A percentile compares a stretch with the other conserved stretches of the same genome.
phyloP scores from a whole-genome alignment of 2,888 invertebrate species.

The Hemithea aestivaria region DNA sequence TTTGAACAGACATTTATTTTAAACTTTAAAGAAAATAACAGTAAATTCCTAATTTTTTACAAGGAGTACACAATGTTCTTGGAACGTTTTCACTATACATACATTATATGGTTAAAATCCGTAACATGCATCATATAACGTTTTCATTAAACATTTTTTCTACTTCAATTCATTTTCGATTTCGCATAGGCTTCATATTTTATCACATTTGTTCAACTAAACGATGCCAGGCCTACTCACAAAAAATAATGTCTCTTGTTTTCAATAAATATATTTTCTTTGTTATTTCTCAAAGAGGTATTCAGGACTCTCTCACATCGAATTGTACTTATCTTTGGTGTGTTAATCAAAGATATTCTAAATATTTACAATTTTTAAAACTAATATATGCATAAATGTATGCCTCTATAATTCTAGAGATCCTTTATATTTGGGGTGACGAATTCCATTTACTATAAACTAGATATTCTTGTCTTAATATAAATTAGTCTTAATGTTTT shows the following conservation, averaged over 20 bases:
- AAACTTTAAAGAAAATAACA: constrained; percentile 73
- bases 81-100: constrained; percentile 36
- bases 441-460: too few species aligned
- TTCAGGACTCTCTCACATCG: constrained; percentile 35
- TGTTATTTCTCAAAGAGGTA: constrained; percentile 36
- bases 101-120: too few species aligned
- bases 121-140: constrained; percentile 1
- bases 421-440: too few species aligned
- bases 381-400: too few species aligned
- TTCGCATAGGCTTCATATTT: constrained; percentile 20
- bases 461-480: too few species aligned
- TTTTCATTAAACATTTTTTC: constrained; percentile 8
- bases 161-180: constrained; percentile 13
- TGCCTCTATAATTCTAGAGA: too few species aligned
- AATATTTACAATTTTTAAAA: neutral
- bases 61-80: constrained; percentile 37
- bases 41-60: constrained; percentile 49
- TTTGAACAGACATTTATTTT: constrained; percentile 76
- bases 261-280: constrained; percentile 21
- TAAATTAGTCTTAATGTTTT: too few species aligned
- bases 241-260: constrained; percentile 26
- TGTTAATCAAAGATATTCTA: constrained; percentile 2
- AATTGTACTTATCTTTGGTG: constrained; percentile 37
- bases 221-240: constrained; percentile 25
- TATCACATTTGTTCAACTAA: constrained; percentile 28